Evolutionary conservation across 2,888 invertebrate genomes (phyloP), one percentile per base, ranked within the genome.

Genomic region (Caenorhabditis sp.): DNA sequence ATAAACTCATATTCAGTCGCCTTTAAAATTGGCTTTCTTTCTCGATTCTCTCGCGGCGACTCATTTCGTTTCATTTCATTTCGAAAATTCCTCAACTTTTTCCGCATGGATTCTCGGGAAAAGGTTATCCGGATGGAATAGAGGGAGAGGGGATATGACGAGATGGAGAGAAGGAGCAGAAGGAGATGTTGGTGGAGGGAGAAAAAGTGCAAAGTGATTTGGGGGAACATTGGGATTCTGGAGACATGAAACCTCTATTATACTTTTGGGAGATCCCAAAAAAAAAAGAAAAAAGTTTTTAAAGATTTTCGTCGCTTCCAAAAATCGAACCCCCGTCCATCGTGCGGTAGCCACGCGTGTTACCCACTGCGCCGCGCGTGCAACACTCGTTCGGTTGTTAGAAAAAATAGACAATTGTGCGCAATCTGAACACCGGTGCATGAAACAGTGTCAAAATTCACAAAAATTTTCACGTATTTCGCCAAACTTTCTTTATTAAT

Each of bases 11-110:
- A 61, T 61, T 63, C 73, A 49, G 51, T 64, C 63, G 22, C 49
- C 35, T 63, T 51, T 73, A 61, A 51, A 75, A 75, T 75, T 75
- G 74, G 54, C 74, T 66, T 75, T 66, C 74, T 66, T 66, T 74
- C 54, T 31, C 38, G 47, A 4, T 75, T 66, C 74, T 66, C 58
- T 74, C 54, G 49, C 38, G 47, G 14, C 2, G 14, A n/a, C 44
- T 51, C 66, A 66, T 66, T 66, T 68, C 74, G 56, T 74, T 75
- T 75, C 74, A 74, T 74, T 74, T 74, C 66, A 75, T 74, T 74
- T 74, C 54, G n/a, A 74, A 54, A 74, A 74, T 64, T 74, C 44
- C 54, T 41, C 74, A 75, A 75, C 74, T 75, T 75, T 64, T 75
- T 75, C 74, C 74, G 63, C 74, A 16, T 66, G 74, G 47, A 75